Base-by-base conservation (phyloP, 1,140 invertebrate species). In the Agraylea sexmaculata region DNA sequence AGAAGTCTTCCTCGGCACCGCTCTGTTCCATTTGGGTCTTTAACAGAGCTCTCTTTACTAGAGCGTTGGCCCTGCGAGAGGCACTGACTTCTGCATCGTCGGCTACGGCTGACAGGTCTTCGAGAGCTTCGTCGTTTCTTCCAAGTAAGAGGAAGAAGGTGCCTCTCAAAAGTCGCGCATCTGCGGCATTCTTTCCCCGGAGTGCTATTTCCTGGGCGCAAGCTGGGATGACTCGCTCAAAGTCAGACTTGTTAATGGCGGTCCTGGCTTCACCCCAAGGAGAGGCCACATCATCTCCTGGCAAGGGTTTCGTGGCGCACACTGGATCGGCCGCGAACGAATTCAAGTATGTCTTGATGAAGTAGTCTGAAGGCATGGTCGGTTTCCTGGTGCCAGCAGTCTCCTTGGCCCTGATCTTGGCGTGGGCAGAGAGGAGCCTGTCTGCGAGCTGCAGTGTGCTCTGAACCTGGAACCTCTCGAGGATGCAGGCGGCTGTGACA, bases 11-110 rank as follows among this genome's bases (percentile, higher is more conserved):
- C 35, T 90, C 64, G 46, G 78, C 72, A 8, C 80, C 75, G 12
- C 75, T 62, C 44, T 82, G 69, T 44, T 87, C 80, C 32, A 78
- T 59, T 57, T 93, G 87, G 52, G 92, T 80, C 49, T 78, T 73
- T 34, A 92, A 62, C 6, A 80, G 82, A 2, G 86, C 88, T 47
- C 83, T 69, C 60, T 94, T 95, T 25, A 96, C 83, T n/a, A 93
- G 62, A 7, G 88, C 86, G 72, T 92, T 93, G 0, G 83, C 77
- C 56, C 73, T 77, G 16, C 25, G 16, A 25, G 17, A n/a, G n/a
- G n/a, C n/a, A n/a, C n/a, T 57, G 47, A 70, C 61, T 15, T 71
- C 63, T 50, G 69, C 59, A 48, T 68, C 63, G 47, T 71, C 73
- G 42, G 75, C 69, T 45, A 80, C 70, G 13, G 51, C 59, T 40